A percentile compares a stretch with the other conserved stretches of the same genome.
Evolutionary conservation across 2,888 invertebrate genomes (phyloP).

Genomic region (Ormyrus pomaceus): DNA sequence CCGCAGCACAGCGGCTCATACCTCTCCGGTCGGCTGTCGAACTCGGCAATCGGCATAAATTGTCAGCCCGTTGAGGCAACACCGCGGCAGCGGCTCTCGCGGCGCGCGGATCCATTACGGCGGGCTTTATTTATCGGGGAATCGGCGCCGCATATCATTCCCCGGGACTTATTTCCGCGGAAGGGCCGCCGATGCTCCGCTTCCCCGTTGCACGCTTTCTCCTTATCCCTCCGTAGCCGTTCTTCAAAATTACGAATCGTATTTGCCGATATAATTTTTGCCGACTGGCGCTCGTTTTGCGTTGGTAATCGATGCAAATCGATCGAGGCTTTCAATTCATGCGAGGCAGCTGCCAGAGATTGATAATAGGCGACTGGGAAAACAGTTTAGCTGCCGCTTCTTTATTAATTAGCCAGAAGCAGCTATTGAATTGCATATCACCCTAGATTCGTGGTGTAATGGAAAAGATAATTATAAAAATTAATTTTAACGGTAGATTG

Average conservation of each 20-base stretch:
- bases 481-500: too few relatives aligned
- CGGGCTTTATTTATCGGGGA: constrained; percentile 17
- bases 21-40: constrained; percentile 11
- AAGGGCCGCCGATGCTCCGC: background rate
- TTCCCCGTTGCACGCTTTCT: constrained; percentile 17
- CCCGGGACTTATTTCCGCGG: constrained; percentile 14
- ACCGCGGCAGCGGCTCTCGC: background rate
- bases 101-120: constrained; percentile 16
- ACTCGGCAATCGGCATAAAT: constrained; percentile 42
- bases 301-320: too few relatives aligned
- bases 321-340: too few relatives aligned
- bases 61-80: constrained; percentile 25
- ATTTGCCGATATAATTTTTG: background rate
- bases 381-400: too few relatives aligned
- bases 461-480: too few relatives aligned
- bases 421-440: too few relatives aligned
- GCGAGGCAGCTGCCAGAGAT: too few relatives aligned
- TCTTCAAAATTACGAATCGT: background rate
- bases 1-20: background rate
- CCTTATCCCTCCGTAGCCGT: background rate
- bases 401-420: too few relatives aligned
- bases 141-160: constrained; percentile 15
- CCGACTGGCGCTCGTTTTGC: too few relatives aligned
- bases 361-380: too few relatives aligned
- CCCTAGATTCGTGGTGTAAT: too few relatives aligned